Conservation (phyloP, 2,888 invertebrate genomes). For the Odontomyia ornata region DNA sequence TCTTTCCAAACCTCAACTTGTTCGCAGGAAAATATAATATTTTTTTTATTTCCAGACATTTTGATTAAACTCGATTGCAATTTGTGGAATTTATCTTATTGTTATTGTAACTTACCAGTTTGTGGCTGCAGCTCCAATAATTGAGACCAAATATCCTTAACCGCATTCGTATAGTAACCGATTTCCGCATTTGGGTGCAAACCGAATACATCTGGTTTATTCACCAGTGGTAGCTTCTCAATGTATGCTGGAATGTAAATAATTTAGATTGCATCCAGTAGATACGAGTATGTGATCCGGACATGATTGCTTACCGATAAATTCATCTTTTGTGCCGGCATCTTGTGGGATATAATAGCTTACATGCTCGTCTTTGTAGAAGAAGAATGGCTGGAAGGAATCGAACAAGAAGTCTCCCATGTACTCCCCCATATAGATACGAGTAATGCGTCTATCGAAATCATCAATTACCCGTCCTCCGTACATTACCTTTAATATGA, state of each 20-base stretch:
- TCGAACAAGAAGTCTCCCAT: conserved; percentile 95
- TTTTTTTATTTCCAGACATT: neutral
- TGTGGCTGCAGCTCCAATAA: conserved; percentile 91
- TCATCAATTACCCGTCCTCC: conserved; percentile 93
- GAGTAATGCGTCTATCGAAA: conserved; percentile 86
- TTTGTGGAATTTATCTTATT: no score
- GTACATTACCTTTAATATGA: conserved; percentile 84
- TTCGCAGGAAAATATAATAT: conserved; percentile 12
- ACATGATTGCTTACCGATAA: conserved; percentile 69
- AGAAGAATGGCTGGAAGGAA: conserved; percentile 89
- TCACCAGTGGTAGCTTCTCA: conserved; percentile 82
- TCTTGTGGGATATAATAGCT: conserved; percentile 82
- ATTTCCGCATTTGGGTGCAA: conserved; percentile 96
- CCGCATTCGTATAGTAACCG: conserved; percentile 89
- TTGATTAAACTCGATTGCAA: no score
- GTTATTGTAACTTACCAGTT: conserved; percentile 71
- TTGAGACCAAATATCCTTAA: conserved; percentile 85
- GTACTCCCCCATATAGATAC: conserved; percentile 92
- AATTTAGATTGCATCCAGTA: neutral
- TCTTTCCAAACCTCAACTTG: conserved; percentile 39
- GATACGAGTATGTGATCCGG: neutral
- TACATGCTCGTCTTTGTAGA: conserved; percentile 77
- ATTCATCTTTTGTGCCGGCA: conserved; percentile 71
- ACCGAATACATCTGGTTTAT: conserved; percentile 91
- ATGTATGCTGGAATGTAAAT: conserved; percentile 69